phyloP scores from a whole-genome alignment of 2,888 invertebrate genomes.

The Mellilla xanthometata region DNA sequence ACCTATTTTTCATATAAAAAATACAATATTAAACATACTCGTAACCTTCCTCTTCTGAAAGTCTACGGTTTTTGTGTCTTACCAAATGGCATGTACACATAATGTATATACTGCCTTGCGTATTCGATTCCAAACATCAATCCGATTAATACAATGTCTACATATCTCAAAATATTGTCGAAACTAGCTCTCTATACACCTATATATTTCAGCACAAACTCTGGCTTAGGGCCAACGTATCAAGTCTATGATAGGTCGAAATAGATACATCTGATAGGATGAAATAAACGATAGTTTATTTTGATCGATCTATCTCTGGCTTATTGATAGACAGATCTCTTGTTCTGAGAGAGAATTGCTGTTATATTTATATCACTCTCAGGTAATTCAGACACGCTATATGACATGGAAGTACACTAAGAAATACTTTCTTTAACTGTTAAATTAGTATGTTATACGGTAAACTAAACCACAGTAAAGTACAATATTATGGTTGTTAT shows the following conservation, averaged over 20 bases:
- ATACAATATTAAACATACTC: too few species aligned
- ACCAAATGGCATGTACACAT: too few species aligned
- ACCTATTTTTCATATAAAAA: too few species aligned
- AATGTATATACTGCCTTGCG: too few species aligned
- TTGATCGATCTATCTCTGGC: constrained; percentile 27
- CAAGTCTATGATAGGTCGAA: constrained; percentile 16
- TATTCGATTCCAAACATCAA: background rate
- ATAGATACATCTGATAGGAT: constrained; percentile 31
- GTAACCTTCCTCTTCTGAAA: too few species aligned
- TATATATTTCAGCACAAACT: constrained; percentile 44
- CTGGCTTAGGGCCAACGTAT: constrained; percentile 51
- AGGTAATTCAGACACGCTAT: background rate
- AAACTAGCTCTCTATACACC: constrained; percentile 35
- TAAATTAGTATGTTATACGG: too few species aligned
- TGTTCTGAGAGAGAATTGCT: constrained; percentile 3
- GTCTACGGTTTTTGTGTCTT: too few species aligned
- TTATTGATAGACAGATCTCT: constrained; percentile 25
- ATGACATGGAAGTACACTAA: too few species aligned
- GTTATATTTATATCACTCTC: constrained; percentile 1
- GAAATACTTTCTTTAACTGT: too few species aligned
- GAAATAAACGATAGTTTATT: too few species aligned
- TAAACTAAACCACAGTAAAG: too few species aligned
- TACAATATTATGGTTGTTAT: too few species aligned
- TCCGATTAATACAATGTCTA: background rate
- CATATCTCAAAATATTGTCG: constrained; percentile 20